Evolutionary conservation across 2,113 vertebrate species (phyloP).

Genomic region (Artemisiospiza belli): DNA sequence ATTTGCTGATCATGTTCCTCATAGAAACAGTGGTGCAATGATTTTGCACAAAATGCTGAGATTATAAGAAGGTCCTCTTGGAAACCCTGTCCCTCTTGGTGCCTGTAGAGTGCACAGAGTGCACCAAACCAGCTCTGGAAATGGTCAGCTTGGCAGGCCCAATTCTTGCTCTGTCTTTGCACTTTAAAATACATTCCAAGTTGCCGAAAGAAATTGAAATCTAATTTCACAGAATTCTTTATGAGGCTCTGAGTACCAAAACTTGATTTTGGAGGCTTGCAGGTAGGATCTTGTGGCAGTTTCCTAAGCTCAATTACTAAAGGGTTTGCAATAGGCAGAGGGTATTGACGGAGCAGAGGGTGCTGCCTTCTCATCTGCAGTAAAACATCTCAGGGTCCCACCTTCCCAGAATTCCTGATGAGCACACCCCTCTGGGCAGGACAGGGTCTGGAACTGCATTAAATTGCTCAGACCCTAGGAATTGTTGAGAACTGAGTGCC

Average conservation of each 20-base stretch:
- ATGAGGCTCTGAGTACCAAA: neutral
- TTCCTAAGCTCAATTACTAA: neutral
- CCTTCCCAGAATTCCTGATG: neutral
- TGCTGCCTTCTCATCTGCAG: neutral
- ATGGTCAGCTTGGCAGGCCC: neutral
- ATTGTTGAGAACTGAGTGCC: neutral
- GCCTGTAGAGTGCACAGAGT: neutral
- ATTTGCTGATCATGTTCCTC: neutral
- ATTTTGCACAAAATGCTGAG: neutral
- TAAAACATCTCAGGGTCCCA: neutral
- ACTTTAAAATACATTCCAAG: neutral
- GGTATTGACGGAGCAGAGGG: neutral
- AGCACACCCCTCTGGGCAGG: neutral
- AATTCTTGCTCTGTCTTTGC: neutral
- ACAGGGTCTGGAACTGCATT: neutral
- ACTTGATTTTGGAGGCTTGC: neutral
- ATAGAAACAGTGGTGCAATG: neutral
- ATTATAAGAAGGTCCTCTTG: neutral
- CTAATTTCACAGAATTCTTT: neutral
- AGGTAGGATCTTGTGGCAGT: neutral
- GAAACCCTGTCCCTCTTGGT: neutral
- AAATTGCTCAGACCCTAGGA: neutral
- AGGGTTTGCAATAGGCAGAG: neutral
- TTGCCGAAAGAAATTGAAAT: neutral
- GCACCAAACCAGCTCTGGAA: neutral